A percentile compares a stretch with the other conserved stretches of the same genome.
Evolutionary conservation across 64 coral and sea anemone genomes (phyloP).

Genomic region (Hydrozoanthus tunicans): DNA sequence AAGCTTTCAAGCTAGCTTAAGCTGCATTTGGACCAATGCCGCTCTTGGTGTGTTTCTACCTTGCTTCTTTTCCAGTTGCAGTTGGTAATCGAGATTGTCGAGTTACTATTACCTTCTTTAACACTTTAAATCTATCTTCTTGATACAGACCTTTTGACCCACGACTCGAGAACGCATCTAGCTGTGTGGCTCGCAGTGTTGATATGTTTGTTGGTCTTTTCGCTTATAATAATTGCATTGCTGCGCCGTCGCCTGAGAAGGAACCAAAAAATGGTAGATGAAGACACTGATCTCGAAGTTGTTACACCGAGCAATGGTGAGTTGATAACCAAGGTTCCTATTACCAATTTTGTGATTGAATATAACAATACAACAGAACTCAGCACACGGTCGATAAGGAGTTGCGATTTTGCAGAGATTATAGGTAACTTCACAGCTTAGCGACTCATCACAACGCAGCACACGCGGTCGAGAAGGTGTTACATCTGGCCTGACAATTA

Average conservation of each 20-base stretch:
- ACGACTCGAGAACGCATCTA: not conserved
- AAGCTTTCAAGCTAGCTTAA: too few species aligned
- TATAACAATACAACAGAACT: not conserved
- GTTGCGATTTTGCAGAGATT: too few species aligned
- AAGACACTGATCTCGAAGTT: not conserved
- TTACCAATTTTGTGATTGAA: not conserved
- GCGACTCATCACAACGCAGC: too few species aligned
- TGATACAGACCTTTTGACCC: not conserved
- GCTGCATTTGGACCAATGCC: too few species aligned
- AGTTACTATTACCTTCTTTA: not conserved
- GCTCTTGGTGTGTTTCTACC: not conserved
- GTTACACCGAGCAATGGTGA: not conserved
- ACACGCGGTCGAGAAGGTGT: too few species aligned
- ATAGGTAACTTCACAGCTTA: too few species aligned
- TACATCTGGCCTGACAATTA: too few species aligned
- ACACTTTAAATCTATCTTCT: not conserved
- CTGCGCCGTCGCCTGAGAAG: conserved; percentile 1
- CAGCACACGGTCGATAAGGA: too few species aligned
- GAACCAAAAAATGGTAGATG: not conserved
- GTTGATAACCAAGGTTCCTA: not conserved
- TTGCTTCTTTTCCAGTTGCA: not conserved
- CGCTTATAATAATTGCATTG: not conserved
- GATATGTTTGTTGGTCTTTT: not conserved
- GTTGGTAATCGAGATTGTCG: not conserved
- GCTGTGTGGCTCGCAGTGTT: not conserved